These are phyloP conservation scores for Cyrtonyx montezumae DNA, from an alignment of 2,113 vertebrate genomes.

Conservation along the genomic window DNA sequence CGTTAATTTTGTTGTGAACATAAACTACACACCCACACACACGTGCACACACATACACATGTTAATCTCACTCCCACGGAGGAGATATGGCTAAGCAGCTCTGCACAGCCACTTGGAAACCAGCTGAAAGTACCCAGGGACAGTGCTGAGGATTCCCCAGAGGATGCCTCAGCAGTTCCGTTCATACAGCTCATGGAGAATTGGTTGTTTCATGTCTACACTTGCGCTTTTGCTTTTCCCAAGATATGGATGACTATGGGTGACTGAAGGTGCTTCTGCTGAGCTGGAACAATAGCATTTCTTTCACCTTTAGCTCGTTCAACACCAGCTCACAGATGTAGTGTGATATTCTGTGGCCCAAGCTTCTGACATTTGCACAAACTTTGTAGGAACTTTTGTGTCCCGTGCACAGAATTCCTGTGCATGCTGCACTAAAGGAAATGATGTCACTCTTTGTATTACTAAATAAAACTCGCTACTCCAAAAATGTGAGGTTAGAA, in stretches of 20 bases:
- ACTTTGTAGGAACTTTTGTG: not conserved
- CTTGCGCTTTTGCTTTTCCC: not conserved
- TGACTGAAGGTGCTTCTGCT: conserved; percentile 42
- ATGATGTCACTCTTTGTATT: not conserved
- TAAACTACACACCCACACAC: not conserved
- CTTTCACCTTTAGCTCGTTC: not conserved
- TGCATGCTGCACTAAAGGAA: not conserved
- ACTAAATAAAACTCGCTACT: not conserved
- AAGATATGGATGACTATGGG: conserved; percentile 37
- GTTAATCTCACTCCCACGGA: not conserved
- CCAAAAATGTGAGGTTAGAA: conserved; percentile 1
- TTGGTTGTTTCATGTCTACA: not conserved
- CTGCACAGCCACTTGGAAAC: not conserved
- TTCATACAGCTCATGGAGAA: conserved; percentile 53
- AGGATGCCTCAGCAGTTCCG: conserved; percentile 40
- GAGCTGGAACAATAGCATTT: not conserved
- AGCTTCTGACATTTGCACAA: not conserved
- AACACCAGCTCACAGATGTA: not conserved
- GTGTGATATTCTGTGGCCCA: not conserved
- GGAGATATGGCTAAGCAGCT: not conserved
- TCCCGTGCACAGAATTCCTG: not conserved
- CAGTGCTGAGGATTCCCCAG: conserved; percentile 31
- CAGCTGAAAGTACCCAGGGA: conserved; percentile 36
- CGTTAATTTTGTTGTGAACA: not conserved
- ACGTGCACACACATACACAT: not conserved